A percentile compares a stretch with the other conserved stretches of the same genome.
phyloP scores from a whole-genome alignment of 2,797 vertebrate species.

The Lacerta agilis region DNA sequence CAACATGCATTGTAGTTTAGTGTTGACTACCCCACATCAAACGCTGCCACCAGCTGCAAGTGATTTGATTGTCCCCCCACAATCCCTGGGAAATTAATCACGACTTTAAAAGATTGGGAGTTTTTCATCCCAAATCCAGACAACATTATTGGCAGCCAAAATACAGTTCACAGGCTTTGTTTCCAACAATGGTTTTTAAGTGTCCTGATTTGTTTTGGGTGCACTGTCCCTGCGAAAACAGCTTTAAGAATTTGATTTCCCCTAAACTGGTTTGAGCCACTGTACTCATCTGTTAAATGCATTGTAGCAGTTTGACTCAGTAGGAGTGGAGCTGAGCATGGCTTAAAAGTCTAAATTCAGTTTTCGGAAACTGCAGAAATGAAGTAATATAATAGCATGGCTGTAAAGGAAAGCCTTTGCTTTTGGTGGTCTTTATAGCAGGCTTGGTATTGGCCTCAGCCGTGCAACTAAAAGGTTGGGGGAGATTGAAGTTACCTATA shows the following conservation, averaged over 20 bases:
- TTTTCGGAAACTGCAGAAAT: slow-evolving; percentile 4
- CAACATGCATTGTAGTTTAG: background rate
- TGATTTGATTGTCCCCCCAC: background rate
- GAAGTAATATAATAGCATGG: background rate
- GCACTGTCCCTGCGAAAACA: background rate
- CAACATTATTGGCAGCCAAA: background rate
- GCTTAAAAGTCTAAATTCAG: background rate
- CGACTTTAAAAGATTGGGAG: background rate
- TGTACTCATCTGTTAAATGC: slow-evolving; percentile 8
- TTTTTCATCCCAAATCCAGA: background rate
- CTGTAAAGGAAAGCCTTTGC: background rate
- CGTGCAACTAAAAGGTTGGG: background rate
- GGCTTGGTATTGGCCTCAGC: background rate
- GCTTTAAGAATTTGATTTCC: slow-evolving; percentile 19
- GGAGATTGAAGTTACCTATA: background rate
- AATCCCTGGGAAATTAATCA: background rate
- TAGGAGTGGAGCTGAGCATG: slow-evolving; percentile 9
- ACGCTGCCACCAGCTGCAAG: too few species aligned
- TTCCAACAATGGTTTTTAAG: background rate
- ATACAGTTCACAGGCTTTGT: background rate
- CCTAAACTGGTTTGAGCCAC: background rate
- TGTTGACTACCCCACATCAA: background rate
- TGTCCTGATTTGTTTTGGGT: slow-evolving; percentile 17
- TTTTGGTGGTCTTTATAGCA: background rate
- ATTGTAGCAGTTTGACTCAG: slow-evolving; percentile 22